Conservation (phyloP, 1,140 invertebrate species). For the Brachystomella parvula region DNA sequence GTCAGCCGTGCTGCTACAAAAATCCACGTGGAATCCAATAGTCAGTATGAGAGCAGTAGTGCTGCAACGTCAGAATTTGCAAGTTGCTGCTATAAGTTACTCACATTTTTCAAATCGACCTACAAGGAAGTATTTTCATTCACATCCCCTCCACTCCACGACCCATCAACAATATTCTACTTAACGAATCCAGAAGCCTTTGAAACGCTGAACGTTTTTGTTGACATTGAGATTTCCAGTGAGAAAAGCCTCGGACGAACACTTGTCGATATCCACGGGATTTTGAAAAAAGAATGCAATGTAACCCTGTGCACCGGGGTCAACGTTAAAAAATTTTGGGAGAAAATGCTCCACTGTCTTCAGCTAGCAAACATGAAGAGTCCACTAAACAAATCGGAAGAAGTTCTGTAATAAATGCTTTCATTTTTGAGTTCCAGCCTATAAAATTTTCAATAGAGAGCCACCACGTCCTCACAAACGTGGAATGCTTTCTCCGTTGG, state of each 20-base stretch:
- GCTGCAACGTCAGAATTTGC: slow-evolving; percentile 17
- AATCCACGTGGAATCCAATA: background rate
- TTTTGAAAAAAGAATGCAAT: slow-evolving; percentile 16
- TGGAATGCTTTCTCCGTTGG: too few species aligned
- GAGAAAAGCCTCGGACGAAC: slow-evolving; percentile 23
- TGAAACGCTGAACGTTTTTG: slow-evolving; percentile 12
- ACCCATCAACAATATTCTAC: slow-evolving; percentile 20
- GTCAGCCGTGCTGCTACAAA: background rate
- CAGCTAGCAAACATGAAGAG: slow-evolving; percentile 1
- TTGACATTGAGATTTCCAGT: slow-evolving; percentile 15
- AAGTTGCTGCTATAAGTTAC: slow-evolving; percentile 13
- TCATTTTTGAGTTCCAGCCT: background rate
- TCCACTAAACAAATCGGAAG: slow-evolving; percentile 17
- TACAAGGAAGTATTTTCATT: slow-evolving; percentile 21
- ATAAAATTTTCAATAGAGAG: background rate
- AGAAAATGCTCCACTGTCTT: slow-evolving; percentile 18
- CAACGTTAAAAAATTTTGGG: slow-evolving; percentile 14
- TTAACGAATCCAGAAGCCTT: slow-evolving; percentile 20
- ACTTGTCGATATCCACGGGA: slow-evolving; percentile 14
- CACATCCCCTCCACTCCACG: slow-evolving; percentile 23
- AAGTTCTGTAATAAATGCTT: background rate
- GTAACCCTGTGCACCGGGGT: slow-evolving; percentile 11
- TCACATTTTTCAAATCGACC: slow-evolving; percentile 22
- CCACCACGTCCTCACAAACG: too few species aligned
- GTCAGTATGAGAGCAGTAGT: background rate